phyloP scores from a whole-genome alignment of 1,140 invertebrate species.

The Ganaspis sp. region DNA sequence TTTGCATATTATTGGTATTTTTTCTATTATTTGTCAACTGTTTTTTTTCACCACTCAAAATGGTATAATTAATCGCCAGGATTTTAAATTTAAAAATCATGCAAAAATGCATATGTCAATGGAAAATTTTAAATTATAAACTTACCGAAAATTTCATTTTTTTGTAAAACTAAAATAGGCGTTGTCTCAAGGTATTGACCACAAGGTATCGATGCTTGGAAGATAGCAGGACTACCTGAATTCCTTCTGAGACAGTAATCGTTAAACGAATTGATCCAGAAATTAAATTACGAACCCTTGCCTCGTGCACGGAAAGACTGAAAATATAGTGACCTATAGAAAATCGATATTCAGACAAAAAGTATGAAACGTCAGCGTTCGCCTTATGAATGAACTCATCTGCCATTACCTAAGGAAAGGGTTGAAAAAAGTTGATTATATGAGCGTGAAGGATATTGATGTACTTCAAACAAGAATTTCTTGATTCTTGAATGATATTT shows the following conservation, averaged over 20 bases:
- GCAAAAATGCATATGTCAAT: too few species aligned
- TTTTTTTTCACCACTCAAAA: too few species aligned
- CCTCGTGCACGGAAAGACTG: constrained; percentile 5
- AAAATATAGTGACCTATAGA: constrained; percentile 25
- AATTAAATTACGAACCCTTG: constrained; percentile 23
- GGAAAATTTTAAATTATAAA: too few species aligned
- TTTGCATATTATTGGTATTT: too few species aligned
- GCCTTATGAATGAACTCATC: neutral
- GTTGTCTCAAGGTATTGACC: neutral
- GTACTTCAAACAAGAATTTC: too few species aligned
- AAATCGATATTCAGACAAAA: neutral
- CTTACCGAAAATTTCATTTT: too few species aligned
- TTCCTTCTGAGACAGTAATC: constrained; percentile 12
- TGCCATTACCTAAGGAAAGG: neutral
- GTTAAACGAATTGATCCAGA: constrained; percentile 23
- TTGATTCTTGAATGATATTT: too few species aligned
- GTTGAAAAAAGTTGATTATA: constrained; percentile 11
- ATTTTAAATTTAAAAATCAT: too few species aligned
- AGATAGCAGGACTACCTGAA: neutral
- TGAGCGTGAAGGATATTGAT: too few species aligned
- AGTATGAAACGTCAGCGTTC: neutral
- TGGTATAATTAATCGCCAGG: too few species aligned
- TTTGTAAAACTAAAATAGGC: too few species aligned
- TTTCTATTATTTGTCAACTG: too few species aligned
- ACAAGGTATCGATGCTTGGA: neutral